Evolutionary conservation across 2,797 vertebrate genomes (phyloP).

Genomic region (Mus caroli): DNA sequence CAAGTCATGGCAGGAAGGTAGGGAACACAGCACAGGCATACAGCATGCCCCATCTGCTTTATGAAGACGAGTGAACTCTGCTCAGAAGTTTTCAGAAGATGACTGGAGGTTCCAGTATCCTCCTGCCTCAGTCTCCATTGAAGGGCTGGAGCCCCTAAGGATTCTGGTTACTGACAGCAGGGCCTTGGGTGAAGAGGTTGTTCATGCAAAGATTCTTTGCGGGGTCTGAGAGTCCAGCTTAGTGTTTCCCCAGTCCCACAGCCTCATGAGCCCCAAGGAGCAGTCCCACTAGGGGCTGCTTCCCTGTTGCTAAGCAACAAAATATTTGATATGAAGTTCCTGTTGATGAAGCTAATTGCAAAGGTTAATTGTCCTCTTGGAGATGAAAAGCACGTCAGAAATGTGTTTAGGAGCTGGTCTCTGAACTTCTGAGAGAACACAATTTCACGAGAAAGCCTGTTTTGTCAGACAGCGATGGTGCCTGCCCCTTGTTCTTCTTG

Average conservation of each 20-base stretch:
- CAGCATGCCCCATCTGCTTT: background rate
- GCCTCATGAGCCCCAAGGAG: background rate
- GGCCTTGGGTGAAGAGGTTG: background rate
- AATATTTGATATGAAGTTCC: slow-evolving; percentile 78
- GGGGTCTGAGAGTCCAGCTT: background rate
- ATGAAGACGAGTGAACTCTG: background rate
- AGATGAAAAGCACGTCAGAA: slow-evolving; percentile 73
- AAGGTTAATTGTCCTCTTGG: slow-evolving; percentile 81
- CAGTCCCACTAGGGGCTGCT: background rate
- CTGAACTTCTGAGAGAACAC: slow-evolving; percentile 64
- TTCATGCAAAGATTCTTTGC: background rate
- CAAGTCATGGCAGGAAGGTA: background rate
- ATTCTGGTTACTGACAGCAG: background rate
- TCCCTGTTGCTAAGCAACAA: slow-evolving; percentile 80
- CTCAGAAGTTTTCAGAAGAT: background rate
- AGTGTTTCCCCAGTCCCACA: background rate
- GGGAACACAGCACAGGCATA: background rate
- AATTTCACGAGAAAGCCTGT: slow-evolving; percentile 40
- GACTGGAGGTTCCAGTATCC: background rate
- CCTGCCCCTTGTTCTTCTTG: slow-evolving; percentile 44
- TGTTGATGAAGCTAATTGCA: slow-evolving; percentile 84
- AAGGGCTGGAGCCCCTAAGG: background rate
- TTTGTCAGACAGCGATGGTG: slow-evolving; percentile 27
- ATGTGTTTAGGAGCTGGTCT: slow-evolving; percentile 74
- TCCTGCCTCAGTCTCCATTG: background rate